Evolutionary conservation across 2,113 vertebrate species (phyloP), one percentile per base, ranked within the genome.

Genomic region (Ursus arctos): DNA sequence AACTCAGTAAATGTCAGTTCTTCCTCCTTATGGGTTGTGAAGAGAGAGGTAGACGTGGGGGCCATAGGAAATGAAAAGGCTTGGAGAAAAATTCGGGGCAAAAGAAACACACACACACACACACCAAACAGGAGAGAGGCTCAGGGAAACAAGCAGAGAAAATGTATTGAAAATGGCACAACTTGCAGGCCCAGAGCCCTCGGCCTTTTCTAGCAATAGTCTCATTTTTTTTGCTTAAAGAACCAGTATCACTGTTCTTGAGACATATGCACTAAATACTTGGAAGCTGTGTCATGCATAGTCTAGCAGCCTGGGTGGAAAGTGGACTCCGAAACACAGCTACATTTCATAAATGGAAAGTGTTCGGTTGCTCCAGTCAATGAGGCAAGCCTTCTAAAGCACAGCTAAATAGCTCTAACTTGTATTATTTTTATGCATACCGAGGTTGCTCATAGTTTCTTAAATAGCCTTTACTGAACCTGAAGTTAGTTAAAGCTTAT

Each of bases 261-360:
- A 19, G 36, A 65, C 36, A 49, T 26, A 15, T 11, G 28, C 33
- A 43, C 6, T 12, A 3, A n/a, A 71, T 14, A 55, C 21, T 36
- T 15, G 21, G 9, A 84, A 12, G 40, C 55, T 53, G 57, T 4
- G 26, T 7, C 11, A 8, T 10, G 47, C 4, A 8, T 15, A 0
- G 61, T 61, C 40, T 61, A 43, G 26, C 8, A 47, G 10, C 26
- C 22, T 6, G 40, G 14, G 22, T 14, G 18, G 22, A 15, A 33
- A 2, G 4, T 12, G n/a, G 40, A 33, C 18, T 3, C n/a, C 0
- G 1, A 53, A 21, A 47, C 14, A 13, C 49, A 21, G 31, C 4
- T 6, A 22, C 24, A 6, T 6, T 15, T 12, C 13, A 2, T 21
- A 22, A 47, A n/a, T 8, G 19, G 55, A 40, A 71, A 26, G 24